Conservation (phyloP, 2,888 invertebrate genomes). For the Zaprionus obscuricornis region DNA sequence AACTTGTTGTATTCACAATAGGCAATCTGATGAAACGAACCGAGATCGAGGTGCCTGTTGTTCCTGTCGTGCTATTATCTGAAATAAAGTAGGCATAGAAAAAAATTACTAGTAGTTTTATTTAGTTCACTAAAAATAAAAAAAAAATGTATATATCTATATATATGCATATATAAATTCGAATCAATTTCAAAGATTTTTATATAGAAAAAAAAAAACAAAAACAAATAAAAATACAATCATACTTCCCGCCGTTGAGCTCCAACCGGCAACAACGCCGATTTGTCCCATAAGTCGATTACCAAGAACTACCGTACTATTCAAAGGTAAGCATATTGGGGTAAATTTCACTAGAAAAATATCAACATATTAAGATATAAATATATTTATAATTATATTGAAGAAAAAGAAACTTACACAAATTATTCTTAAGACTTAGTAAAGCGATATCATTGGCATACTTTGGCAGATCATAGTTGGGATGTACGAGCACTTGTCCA, state of each 20-base stretch:
- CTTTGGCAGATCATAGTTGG: constrained; percentile 84
- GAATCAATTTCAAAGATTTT: neutral
- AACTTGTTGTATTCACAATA: constrained; percentile 82
- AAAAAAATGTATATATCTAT: neutral
- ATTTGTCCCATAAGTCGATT: constrained; percentile 84
- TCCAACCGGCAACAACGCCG: constrained; percentile 90
- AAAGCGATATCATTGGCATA: constrained; percentile 86
- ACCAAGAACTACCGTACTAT: constrained; percentile 56
- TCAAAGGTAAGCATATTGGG: constrained; percentile 85
- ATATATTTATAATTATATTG: too few species aligned
- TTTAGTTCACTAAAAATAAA: neutral
- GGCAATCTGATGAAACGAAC: constrained; percentile 84
- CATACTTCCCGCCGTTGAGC: constrained; percentile 86
- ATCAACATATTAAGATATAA: neutral
- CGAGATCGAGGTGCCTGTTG: constrained; percentile 41
- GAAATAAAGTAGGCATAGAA: too few species aligned
- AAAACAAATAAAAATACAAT: constrained; percentile 11
- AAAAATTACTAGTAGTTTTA: neutral
- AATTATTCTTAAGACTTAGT: constrained; percentile 82
- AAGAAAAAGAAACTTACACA: constrained; percentile 58
- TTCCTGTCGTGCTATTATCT: constrained; percentile 19
- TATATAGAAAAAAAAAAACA: constrained; percentile 7
- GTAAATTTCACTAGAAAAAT: constrained; percentile 73
- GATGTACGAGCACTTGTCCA: constrained; percentile 84
- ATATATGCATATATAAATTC: constrained; percentile 7